Evolutionary conservation across 2,888 invertebrate genomes (phyloP), one percentile per base, ranked within the genome.

Genomic region (Malthinus flaveolus): DNA sequence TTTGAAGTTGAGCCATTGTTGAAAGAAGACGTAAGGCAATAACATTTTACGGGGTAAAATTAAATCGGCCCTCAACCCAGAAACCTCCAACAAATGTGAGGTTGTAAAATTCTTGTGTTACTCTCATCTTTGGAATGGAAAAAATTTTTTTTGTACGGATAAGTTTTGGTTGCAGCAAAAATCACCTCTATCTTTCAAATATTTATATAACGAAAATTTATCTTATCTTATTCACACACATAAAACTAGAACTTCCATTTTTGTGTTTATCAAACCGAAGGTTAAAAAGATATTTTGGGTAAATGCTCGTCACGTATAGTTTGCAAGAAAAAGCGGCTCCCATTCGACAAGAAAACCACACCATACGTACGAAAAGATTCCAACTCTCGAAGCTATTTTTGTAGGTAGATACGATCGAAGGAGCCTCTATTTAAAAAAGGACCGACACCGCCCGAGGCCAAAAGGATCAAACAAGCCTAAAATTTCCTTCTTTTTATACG

Each of bases 401-500:
- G 39, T 42, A 42, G 47, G 49, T 44, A 49, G 55, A 55, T 55
- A 49, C 52, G 49, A 56, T 63, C 56, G 5, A 5, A 23, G 51
- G 52, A 37, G 58, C 54, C 58, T 23, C 23, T 61, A 63, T 63
- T 61, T 61, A 48, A 56, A 23, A 51, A 51, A 55, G 49, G 49
- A 46, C 45, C 53, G 57, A 32, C 52, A 47, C 37, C 33, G 61
- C 64, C 42, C 56, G 31, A 49, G 62, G 62, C 60, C 44, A 60
- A 61, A 64, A 47, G 58, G 62, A 52, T 58, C 59, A 57, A 23
- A 42, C 64, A 48, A 62, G 55, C 61, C 61, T 61, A 51, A 56
- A 55, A 53, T 59, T 56, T 62, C 49, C 45, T 48, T 56, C 58
- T 62, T 61, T 63, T 63, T 61, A n/a, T n/a, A n/a, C n/a, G 62